Conservation (phyloP, 1,140 invertebrate species). For the Harpegnathos saltator region DNA sequence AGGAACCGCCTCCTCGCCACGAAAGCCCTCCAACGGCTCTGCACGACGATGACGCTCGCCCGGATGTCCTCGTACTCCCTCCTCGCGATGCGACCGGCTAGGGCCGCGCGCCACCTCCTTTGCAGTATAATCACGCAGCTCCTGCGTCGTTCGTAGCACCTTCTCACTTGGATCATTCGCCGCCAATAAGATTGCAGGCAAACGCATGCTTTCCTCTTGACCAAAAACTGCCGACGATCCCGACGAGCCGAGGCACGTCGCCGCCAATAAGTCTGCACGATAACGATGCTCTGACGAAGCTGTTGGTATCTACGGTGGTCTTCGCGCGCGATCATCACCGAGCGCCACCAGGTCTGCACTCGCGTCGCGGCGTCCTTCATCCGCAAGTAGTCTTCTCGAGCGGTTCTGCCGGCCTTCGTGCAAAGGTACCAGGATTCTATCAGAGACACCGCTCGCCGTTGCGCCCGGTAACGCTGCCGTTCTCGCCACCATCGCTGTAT, state of each 20-base stretch:
- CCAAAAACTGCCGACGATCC: constrained; percentile 72
- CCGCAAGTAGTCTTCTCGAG: constrained; percentile 75
- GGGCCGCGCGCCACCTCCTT: constrained; percentile 53
- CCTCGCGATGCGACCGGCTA: not conserved
- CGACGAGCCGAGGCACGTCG: constrained; percentile 70
- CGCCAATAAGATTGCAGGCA: constrained; percentile 79
- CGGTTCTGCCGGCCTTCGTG: constrained; percentile 29
- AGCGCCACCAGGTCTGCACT: constrained; percentile 83
- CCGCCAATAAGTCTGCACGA: constrained; percentile 76
- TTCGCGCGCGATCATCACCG: constrained; percentile 74
- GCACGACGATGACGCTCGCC: constrained; percentile 32
- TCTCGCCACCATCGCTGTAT: constrained; percentile 50
- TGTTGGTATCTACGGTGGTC: constrained; percentile 70
- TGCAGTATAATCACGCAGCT: constrained; percentile 44
- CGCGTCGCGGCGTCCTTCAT: constrained; percentile 74
- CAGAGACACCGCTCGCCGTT: constrained; percentile 60
- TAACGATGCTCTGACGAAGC: constrained; percentile 45
- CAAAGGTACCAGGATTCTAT: constrained; percentile 75
- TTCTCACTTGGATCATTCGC: constrained; percentile 69
- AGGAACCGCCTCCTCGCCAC: constrained; percentile 12
- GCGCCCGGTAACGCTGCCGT: constrained; percentile 51
- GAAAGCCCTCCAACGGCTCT: constrained; percentile 62
- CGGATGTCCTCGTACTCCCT: not conserved
- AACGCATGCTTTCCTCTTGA: constrained; percentile 68
- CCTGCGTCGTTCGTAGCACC: constrained; percentile 24